Base-by-base conservation (phyloP, 2,113 vertebrate species). In the Pao palembangensis region DNA sequence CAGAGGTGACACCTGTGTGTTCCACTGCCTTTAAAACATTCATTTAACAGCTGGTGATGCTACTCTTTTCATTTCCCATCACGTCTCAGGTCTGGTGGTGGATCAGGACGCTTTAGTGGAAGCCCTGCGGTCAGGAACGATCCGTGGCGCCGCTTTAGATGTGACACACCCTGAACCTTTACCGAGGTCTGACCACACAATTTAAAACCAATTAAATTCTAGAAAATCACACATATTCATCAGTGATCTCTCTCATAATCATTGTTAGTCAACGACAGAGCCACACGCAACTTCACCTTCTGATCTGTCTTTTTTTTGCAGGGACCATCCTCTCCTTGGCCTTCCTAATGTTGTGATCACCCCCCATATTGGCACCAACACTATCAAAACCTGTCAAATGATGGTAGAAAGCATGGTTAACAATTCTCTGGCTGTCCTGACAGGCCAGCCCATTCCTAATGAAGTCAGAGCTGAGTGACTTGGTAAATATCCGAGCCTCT, bases 141-240 rank as follows among this genome's bases (percentile, higher is more conserved):
- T 90, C 14, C 0, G 50, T 20, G 87, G 83, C 0, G 88, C 90
- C 0, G 91, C 72, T 0, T 62, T 93, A 74, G 92, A 92, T 6
- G 90, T 93, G 58, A 91, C 90, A 3, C 10, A 79, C 34, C 89
- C 88, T 0, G 91, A 93, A 54, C 91, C 91, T 8, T 73, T 92
- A 61, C 91, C 90, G 56, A 91, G 90, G 91, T 92, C 58, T 57
- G 14, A 47, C 15, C 44, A 13, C 44, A 12, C 34, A 11, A 38
- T 38, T 47, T 17, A 13, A 44, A 44, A 13, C 13, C 5, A 44
- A 44, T 44, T 44, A 28, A 28, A 6, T 28, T 28, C 6, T 28
- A 28, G 25, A 28, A 28, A 7, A 3, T 28, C 1, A 5, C 6
- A 28, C 34, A 38, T 38, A 12, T 8, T 38, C 11, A 38, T 10